Evolutionary conservation across 2,113 vertebrate genomes (phyloP), one percentile per base, ranked within the genome.

Genomic region (Cyanoderma ruficeps): DNA sequence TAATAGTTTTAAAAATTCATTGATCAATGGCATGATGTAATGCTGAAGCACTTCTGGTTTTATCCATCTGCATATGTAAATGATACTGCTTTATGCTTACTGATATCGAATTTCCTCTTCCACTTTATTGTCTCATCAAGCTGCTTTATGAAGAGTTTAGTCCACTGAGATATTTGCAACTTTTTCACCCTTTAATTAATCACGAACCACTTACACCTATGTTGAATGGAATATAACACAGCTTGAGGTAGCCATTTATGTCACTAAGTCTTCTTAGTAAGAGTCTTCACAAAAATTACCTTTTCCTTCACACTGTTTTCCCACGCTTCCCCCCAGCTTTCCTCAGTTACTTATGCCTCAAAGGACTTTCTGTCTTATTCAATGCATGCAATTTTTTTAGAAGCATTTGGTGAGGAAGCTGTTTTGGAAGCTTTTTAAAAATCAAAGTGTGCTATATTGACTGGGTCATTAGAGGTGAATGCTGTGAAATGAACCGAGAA

Each of bases 401-500:
- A 72, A 69, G 11, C 13, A 61, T 74, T 93, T 90, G 33, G 12
- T 80, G 63, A 85, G 59, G 37, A 92, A 90, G 44, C 57, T 82
- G 63, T 87, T 93, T 84, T 68, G 46, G 65, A 92, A 90, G 79
- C 12, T 53, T 63, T 85, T 83, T 83, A 50, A 83, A 91, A 96
- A 93, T 83, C 90, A 67, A 83, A 87, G 68, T 30, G 13, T 60
- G 23, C 47, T 46, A 1, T 93, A 65, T 80, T 93, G 95, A 80
- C 85, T 77, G 71, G 46, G 33, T 94, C 88, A 77, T 95, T 95
- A 88, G 83, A 80, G 20, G 50, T 80, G 82, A 96, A 96, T 90
- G 55, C 67, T 83, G 88, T 93, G 87, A 92, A 96, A 93, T 87
- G 70, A 95, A 83, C 85, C 18, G 3, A 93, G 75, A 93, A 59